phyloP scores from a whole-genome alignment of 2,113 vertebrate species.

The Nansenia antarctica region DNA sequence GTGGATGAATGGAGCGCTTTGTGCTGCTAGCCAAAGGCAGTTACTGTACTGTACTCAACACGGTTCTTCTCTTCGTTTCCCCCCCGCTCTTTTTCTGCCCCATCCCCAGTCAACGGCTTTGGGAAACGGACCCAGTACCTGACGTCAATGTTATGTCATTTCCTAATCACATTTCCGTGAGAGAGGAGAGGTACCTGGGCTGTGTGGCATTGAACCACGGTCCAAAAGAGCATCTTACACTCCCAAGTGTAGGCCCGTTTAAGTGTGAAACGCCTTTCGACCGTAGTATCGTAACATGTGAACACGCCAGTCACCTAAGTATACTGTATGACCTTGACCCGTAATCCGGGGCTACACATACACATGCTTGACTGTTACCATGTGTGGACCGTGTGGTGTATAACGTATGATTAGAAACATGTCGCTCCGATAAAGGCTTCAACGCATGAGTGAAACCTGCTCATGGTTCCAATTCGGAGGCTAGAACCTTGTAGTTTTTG shows the following conservation, averaged over 20 bases:
- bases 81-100: conserved; percentile 1
- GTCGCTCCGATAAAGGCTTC: conserved; percentile 40
- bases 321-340: conserved; percentile 29
- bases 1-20: conserved; percentile 42
- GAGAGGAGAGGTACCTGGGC: neutral
- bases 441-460: neutral
- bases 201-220: conserved; percentile 27
- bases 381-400: conserved; percentile 24
- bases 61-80: neutral
- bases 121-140: conserved; percentile 17
- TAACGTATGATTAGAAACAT: conserved; percentile 20
- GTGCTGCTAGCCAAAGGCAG: conserved; percentile 14
- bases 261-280: too few relatives aligned
- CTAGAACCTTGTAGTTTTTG: conserved; percentile 32
- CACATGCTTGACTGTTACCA: conserved; percentile 43
- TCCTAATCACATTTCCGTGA: too few relatives aligned
- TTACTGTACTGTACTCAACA: conserved; percentile 1
- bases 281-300: too few relatives aligned
- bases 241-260: too few relatives aligned
- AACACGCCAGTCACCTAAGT: too few relatives aligned
- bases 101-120: conserved; percentile 10
- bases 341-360: conserved; percentile 10
- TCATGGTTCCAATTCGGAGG: conserved; percentile 55
- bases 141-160: conserved; percentile 6
- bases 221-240: too few relatives aligned